These are phyloP conservation scores for Montipora foliosa DNA, from an alignment of 64 coral and sea anemone species.

Conservation along the genomic window DNA sequence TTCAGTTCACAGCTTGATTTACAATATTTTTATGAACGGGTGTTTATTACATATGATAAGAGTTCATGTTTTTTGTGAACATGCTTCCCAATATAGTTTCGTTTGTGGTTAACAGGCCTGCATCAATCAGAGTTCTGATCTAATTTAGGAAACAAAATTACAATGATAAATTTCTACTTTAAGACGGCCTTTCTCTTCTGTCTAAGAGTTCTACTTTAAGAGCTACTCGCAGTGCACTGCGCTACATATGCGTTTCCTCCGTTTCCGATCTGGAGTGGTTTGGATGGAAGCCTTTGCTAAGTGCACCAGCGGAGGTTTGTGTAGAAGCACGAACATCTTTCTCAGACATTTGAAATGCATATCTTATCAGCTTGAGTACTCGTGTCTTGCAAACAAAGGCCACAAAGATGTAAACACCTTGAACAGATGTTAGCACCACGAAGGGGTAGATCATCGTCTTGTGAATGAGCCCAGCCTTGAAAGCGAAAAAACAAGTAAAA, in stretches of 20 bases:
- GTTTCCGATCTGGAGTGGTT: conserved; percentile 19
- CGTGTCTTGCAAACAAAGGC: conserved; percentile 64
- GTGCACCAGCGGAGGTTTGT: neutral
- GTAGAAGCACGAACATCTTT: conserved; percentile 29
- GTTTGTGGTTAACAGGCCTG: no score
- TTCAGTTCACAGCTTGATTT: no score
- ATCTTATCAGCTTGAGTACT: conserved; percentile 39
- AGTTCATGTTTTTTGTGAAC: no score
- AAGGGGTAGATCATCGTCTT: conserved; percentile 81
- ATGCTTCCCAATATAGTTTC: no score
- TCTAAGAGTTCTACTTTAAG: no score
- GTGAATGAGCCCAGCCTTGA: conserved; percentile 77
- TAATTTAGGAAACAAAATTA: no score
- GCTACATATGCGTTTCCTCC: conserved; percentile 11
- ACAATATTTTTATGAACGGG: no score
- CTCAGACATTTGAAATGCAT: conserved; percentile 12
- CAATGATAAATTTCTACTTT: no score
- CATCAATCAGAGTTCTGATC: no score
- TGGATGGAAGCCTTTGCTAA: conserved; percentile 8
- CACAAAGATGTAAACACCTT: conserved; percentile 72
- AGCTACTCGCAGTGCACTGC: no score
- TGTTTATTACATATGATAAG: no score
- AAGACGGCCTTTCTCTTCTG: no score
- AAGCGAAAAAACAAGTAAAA: conserved; percentile 95
- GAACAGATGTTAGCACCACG: conserved; percentile 82